Evolutionary conservation across 1,140 invertebrate species (phyloP).

Genomic region (Aleiodes sp.): DNA sequence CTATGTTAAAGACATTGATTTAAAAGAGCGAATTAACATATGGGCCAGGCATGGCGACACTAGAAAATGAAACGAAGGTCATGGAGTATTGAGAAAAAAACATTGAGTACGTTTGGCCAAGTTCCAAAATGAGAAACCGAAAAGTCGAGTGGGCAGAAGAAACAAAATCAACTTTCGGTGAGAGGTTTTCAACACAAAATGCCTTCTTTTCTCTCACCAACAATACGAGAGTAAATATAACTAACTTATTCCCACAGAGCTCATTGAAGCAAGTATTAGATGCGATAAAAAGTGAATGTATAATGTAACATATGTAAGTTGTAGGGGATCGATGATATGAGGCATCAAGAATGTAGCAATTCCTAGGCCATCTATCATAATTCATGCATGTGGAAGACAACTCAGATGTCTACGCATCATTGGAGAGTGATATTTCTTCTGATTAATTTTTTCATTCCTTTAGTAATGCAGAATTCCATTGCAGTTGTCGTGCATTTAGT

Average conservation of each 20-base stretch:
- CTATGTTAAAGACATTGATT: neutral
- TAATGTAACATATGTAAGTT: no score
- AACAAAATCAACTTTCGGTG: neutral
- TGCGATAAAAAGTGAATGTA: no score
- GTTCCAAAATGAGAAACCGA: neutral
- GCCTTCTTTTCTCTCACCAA: neutral
- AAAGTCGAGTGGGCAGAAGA: neutral
- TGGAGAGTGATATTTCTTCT: neutral
- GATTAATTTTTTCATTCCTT: neutral
- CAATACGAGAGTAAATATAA: no score
- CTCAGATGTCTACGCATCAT: neutral
- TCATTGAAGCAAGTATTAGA: no score
- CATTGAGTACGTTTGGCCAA: neutral
- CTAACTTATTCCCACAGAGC: neutral
- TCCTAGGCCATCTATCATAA: neutral
- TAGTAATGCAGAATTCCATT: slow-evolving; percentile 4
- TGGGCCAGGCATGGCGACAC: neutral
- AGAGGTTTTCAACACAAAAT: neutral
- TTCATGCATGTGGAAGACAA: neutral
- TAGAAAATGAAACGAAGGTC: neutral
- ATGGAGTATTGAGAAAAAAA: neutral
- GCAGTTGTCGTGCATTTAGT: neutral
- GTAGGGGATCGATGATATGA: neutral
- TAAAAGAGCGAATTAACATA: neutral
- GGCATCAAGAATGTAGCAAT: neutral